These are phyloP conservation scores for Serranus cabrilla DNA, from an alignment of 2,797 vertebrate genomes.

Conservation along the genomic window DNA sequence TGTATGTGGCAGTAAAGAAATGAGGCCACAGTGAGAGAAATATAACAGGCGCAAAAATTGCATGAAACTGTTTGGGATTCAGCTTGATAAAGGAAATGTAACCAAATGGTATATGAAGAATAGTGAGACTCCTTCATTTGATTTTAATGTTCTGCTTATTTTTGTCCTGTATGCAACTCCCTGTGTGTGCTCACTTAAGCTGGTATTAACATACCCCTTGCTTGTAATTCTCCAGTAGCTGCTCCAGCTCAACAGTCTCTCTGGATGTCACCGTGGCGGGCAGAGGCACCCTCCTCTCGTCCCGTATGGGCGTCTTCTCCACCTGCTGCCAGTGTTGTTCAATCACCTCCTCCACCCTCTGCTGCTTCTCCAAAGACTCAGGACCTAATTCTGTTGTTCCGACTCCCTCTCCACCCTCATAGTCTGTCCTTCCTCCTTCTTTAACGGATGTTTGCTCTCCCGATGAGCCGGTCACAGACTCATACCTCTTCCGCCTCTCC, in stretches of 20 bases:
- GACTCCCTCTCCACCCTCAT: conserved; percentile 53
- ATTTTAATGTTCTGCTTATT: not conserved
- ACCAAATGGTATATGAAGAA: not conserved
- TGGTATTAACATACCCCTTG: conserved; percentile 80
- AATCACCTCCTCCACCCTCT: conserved; percentile 87
- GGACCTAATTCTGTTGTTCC: conserved; percentile 18
- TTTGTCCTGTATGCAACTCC: not conserved
- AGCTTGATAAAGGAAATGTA: too few relatives aligned
- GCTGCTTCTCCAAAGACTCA: conserved; percentile 74
- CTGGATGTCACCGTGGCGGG: conserved; percentile 63
- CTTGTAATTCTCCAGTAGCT: conserved; percentile 86
- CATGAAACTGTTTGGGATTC: too few relatives aligned
- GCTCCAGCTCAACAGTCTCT: conserved; percentile 83
- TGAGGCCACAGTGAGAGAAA: too few relatives aligned
- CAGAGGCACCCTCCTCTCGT: conserved; percentile 85
- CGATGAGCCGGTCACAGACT: conserved; percentile 72
- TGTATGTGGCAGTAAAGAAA: too few relatives aligned
- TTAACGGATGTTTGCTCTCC: conserved; percentile 32
- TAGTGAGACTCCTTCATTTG: not conserved
- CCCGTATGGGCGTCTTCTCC: conserved; percentile 87
- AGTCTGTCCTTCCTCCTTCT: conserved; percentile 68
- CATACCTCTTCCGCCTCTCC: conserved; percentile 86
- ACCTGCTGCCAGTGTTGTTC: conserved; percentile 90
- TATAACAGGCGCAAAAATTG: too few relatives aligned
- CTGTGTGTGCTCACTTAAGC: not conserved